Base-by-base conservation (phyloP, 35 echinoderm and acorn worm genomes). In the Anneissia japonica region DNA sequence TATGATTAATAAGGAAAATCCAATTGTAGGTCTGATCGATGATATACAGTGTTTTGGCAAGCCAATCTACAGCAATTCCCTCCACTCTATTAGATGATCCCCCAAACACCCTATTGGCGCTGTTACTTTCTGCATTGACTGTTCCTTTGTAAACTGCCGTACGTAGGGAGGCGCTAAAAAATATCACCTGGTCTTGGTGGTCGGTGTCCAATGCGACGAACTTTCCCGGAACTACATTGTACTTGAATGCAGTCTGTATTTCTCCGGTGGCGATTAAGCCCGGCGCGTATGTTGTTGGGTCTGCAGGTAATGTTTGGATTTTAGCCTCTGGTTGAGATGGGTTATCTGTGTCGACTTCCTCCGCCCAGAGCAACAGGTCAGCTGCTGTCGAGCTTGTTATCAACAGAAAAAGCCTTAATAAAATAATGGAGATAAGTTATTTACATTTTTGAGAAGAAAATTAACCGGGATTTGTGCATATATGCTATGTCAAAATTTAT, bases 91-190 rank as follows among this genome's bases (percentile, higher is more conserved):
- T 37, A 32, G 76, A 77, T 3, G 36, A 32, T 35, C 96, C 96
- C 0, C 75, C 33, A 35, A 90, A 37, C 31, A 64, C 51, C 21
- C 51, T 64, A 23, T 26, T 64, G 21, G 51, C 51, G 21, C 51
- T 64, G 19, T 28, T 82, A 26, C 79, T 83, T 3, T 78, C 88
- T 19, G 87, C 86, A 34, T 56, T 75, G 4, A 97, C 26, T 9
- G 91, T 88, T 1, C 94, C 94, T 31, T 55, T 78, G 34, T 86
- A 90, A 29, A 97, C 91, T 36, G 83, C 64, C 34, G 87, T 90
- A 30, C 82, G 40, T 37, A 81, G 72, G 0, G 82, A 78, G 74
- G 81, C 93, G 30, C 37, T 77, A 86, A 90, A 96, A 64, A 96
- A 89, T 46, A 96, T 33, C 7, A 77, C 38, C 11, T 87, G 82